Base-by-base conservation (phyloP, 2,113 vertebrate species). In the Redunca redunca region DNA sequence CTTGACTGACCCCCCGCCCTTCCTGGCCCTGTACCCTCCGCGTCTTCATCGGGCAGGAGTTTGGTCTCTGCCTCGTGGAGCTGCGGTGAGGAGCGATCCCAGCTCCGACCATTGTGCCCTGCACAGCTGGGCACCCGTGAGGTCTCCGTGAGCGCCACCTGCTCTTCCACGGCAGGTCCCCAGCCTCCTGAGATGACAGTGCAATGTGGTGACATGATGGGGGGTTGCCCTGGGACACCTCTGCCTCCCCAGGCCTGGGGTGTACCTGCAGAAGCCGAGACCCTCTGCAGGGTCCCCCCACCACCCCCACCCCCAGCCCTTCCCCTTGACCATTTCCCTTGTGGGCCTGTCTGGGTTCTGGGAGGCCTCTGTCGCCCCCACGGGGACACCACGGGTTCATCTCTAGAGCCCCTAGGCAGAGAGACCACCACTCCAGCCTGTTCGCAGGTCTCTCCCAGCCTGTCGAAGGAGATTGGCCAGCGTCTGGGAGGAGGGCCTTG, bases 31-130 rank as follows among this genome's bases (percentile, higher is more conserved):
- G 10, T 13, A 6, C 17, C 2, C 26, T 9, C 23, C 1, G 0
- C 1, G 0, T 43, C 11, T 36, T 40, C 1, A 4, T 0, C 0
- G 3, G 40, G 17, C 26, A 1, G 2, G 3, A 4, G 0, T 7
- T n/a, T 23, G 2, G 50, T 9, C 53, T 46, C 60, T 28, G 52
- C 21, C 21, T 5, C 12, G 1, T 12, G 1, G 25, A 9, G 62
- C 55, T 25, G 5, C 3, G 0, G 2, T 0, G 58, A 17, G 4
- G 25, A n/a, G 21, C 3, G 13, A 21, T 30, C 71, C 19, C 1
- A 33, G 60, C 58, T 7, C 0, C 2, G 30, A 9, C 19, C 10
- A 0, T 12, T 1, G 19, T 28, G 15, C 77, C 40, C 1, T 1
- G 25, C 7, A 5, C 26, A 5, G 53, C 60, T 85, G 0, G 4